These are phyloP conservation scores for Choristoneura rosaceana DNA, from an alignment of 2,888 invertebrate genomes.

Conservation along the genomic window DNA sequence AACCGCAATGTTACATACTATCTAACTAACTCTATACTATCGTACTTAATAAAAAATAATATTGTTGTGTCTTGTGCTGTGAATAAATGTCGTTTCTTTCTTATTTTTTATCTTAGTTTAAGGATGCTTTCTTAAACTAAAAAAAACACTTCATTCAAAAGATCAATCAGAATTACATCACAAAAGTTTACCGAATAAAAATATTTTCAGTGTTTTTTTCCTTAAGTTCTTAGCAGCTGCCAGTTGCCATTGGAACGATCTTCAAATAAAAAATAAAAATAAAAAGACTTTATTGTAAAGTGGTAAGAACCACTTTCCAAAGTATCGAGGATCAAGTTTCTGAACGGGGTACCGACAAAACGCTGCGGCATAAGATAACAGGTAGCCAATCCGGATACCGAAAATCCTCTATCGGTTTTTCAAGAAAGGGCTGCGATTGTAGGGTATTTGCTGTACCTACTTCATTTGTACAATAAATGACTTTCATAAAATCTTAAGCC, in stretches of 20 bases:
- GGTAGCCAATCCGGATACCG: slow-evolving; percentile 3
- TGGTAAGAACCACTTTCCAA: neutral
- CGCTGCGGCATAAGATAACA: slow-evolving; percentile 8
- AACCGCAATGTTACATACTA: too few species aligned
- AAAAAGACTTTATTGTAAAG: neutral
- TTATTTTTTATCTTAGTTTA: too few species aligned
- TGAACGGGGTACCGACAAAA: neutral
- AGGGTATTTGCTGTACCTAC: neutral
- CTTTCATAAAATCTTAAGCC: too few species aligned
- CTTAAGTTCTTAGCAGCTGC: neutral
- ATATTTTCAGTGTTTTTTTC: neutral
- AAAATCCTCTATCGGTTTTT: slow-evolving; percentile 14
- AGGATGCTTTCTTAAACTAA: too few species aligned
- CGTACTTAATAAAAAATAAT: too few species aligned
- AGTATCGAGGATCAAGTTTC: neutral
- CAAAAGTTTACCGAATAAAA: neutral
- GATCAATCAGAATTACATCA: neutral
- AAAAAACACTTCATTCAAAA: neutral
- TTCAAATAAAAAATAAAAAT: too few species aligned
- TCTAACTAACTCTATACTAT: too few species aligned
- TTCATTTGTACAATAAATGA: too few species aligned
- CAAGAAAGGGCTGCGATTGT: neutral
- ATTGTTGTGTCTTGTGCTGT: too few species aligned
- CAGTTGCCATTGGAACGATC: neutral
- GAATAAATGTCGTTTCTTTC: too few species aligned